These are phyloP conservation scores for Sericinus montela DNA, from an alignment of 2,888 invertebrate species.

Conservation along the genomic window DNA sequence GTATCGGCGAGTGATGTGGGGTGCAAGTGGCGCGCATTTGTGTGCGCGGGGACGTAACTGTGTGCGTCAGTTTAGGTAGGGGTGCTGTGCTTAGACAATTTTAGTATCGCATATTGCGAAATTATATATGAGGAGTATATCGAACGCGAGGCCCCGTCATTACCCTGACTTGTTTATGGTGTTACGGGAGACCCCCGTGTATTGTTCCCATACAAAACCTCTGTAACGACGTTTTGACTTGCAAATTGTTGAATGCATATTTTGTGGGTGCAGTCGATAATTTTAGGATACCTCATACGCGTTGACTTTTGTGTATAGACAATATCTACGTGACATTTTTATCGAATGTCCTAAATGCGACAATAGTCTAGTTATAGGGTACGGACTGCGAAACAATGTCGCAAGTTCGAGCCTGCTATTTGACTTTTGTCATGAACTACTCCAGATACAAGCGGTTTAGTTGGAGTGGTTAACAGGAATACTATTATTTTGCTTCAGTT, in stretches of 20 bases:
- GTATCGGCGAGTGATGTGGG: constrained; percentile 50
- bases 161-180: constrained; percentile 25
- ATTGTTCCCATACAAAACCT: constrained; percentile 4
- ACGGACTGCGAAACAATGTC: too few relatives aligned
- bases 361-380: too few relatives aligned
- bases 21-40: constrained; percentile 35
- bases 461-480: too few relatives aligned
- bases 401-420: too few relatives aligned
- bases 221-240: constrained; percentile 14
- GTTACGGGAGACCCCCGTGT: constrained; percentile 19
- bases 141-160: constrained; percentile 25
- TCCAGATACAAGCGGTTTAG: too few relatives aligned
- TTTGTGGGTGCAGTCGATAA: constrained; percentile 3
- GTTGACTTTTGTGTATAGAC: too few relatives aligned
- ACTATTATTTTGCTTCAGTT: too few relatives aligned
- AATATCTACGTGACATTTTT: too few relatives aligned
- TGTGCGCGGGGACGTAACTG: constrained; percentile 34
- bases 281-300: background rate
- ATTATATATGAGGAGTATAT: constrained; percentile 51
- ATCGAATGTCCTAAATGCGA: too few relatives aligned
- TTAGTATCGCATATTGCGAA: constrained; percentile 66
- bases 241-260: constrained; percentile 15
- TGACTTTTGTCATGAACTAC: too few relatives aligned
- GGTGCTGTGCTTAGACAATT: constrained; percentile 71
- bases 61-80: constrained; percentile 56